Evolutionary conservation across 2,797 vertebrate species (phyloP).

Genomic region (Hapalemur alaotrensis): DNA sequence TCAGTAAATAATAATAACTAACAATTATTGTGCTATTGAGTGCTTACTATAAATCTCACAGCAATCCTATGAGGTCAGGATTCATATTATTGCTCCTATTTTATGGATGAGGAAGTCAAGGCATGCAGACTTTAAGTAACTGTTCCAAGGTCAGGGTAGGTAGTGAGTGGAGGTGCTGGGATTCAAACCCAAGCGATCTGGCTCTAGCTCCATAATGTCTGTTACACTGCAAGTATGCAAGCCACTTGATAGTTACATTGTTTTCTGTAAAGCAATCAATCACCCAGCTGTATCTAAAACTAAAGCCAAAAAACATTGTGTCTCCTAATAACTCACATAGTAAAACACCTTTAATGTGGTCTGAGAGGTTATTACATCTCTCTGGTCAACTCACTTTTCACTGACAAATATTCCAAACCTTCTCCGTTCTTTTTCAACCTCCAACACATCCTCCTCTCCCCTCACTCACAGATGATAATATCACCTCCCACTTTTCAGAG

Average conservation of each 20-base stretch:
- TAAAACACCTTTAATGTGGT: neutral
- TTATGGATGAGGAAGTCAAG: neutral
- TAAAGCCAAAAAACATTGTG: neutral
- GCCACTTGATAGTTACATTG: neutral
- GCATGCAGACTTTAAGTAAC: conserved; percentile 14
- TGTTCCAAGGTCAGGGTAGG: neutral
- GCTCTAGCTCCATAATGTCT: neutral
- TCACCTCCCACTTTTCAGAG: conserved; percentile 9
- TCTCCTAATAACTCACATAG: neutral
- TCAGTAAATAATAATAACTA: neutral
- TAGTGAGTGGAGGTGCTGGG: neutral
- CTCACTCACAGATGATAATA: neutral
- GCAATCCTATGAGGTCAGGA: neutral
- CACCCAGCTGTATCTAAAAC: neutral
- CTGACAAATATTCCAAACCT: neutral
- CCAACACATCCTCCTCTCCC: neutral
- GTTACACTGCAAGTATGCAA: neutral
- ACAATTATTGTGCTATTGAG: neutral
- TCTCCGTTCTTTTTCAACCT: neutral
- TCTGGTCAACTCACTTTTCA: neutral
- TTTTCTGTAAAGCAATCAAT: conserved; percentile 19
- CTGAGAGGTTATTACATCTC: neutral
- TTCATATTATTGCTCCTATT: neutral
- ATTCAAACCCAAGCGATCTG: conserved; percentile 3
- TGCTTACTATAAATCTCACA: conserved; percentile 24